phyloP scores from a whole-genome alignment of 2,113 vertebrate species.

The Passer domesticus region DNA sequence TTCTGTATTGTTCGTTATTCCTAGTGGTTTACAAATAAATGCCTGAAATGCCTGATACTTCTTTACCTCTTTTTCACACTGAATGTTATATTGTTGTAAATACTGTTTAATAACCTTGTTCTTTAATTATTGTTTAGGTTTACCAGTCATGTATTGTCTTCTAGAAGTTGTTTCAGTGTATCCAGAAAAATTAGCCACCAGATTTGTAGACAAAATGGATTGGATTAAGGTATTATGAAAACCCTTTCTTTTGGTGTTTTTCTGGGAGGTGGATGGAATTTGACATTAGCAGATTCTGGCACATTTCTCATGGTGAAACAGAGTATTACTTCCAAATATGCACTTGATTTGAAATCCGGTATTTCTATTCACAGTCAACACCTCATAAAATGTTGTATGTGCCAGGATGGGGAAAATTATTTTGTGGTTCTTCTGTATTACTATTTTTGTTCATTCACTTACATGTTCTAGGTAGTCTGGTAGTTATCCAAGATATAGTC shows the following conservation, averaged over 20 bases:
- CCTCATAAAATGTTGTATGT: not conserved
- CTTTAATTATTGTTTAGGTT: slow-evolving; percentile 76
- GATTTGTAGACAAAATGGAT: slow-evolving; percentile 90
- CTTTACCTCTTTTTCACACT: not conserved
- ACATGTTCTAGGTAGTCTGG: not conserved
- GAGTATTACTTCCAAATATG: not conserved
- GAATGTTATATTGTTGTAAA: not conserved
- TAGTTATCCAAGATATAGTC: not conserved
- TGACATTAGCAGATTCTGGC: not conserved
- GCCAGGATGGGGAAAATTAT: not conserved
- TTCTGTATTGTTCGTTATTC: not conserved
- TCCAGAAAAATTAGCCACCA: slow-evolving; percentile 89
- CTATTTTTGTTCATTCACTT: not conserved
- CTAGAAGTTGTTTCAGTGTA: slow-evolving; percentile 93
- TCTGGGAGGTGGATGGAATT: not conserved
- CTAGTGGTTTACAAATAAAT: not conserved
- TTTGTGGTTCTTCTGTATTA: not conserved
- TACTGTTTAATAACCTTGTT: not conserved
- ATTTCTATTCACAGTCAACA: not conserved
- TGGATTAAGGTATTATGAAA: slow-evolving; percentile 91
- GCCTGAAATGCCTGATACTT: not conserved
- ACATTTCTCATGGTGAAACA: not conserved
- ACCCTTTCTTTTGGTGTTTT: not conserved
- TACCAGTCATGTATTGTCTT: slow-evolving; percentile 96
- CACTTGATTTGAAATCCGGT: not conserved